Base-by-base conservation (phyloP, 2,888 invertebrate genomes). In the Chloroclysta siterata region DNA sequence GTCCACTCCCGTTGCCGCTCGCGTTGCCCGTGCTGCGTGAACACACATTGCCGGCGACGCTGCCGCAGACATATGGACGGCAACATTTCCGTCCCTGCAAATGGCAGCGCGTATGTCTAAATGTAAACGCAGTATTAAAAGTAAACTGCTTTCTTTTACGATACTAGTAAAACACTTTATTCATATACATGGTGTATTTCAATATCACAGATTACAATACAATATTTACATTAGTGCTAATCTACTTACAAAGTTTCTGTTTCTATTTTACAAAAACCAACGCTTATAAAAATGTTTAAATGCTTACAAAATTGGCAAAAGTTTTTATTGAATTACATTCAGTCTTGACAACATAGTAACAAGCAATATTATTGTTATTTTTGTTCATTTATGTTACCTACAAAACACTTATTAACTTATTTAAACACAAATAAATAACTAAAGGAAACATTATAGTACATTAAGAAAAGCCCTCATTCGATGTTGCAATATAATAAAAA, bases 201-300 rank as follows among this genome's bases (percentile, higher is more conserved):
- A 78, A 84, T 84, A 84, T 84, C 84, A 84, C 84, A 84, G 84
- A 79, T 84, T 85, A 85, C 82, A 81, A 83, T 87, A 89, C 83
- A 85, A 76, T 81, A 85, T 83, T 83, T 87, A 87, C 82, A 85
- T 70, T 76, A 65, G 7, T 71, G 70, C 75, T 68, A n/a, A n/a
- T 44, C 44, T 67, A 65, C 55, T 50, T 67, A 56, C 17, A 60
- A 44, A 72, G n/a, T 42, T 42, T 48, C 75, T 48, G 41, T 55
- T 56, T 68, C 52, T 69, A 60, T 69, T 70, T 69, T 65, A 66
- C 64, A 58, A 58, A 58, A 41, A 54, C 8, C 48, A 63, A 56
- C 15, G 51, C 57, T 56, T 15, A 61, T 61, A 64, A 65, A 56
- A 69, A 69, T 62, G 42, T 47, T 64, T 74, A 78, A 78, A 80